Percentiles rank a stretch among this genome's conserved stretches.
These are phyloP conservation scores for Drosophila tropicalis DNA, from an alignment of 1,140 invertebrate genomes.

Conservation along the genomic window DNA sequence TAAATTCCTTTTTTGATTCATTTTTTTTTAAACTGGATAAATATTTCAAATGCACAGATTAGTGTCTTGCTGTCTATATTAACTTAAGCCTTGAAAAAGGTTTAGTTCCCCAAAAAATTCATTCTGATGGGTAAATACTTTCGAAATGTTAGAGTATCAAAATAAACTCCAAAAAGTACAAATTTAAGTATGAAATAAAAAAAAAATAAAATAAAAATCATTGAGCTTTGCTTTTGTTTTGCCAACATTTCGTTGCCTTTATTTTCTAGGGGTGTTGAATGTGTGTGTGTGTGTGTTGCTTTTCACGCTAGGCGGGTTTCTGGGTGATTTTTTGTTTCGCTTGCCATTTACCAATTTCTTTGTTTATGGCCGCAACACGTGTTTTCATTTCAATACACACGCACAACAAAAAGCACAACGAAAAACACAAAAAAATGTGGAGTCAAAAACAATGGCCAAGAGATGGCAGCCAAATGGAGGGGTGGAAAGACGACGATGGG, in stretches of 20 bases:
- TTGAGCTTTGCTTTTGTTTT: conserved; percentile 21
- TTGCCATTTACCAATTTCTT: conserved; percentile 71
- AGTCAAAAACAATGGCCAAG: conserved; percentile 1
- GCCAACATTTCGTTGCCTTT: conserved; percentile 28
- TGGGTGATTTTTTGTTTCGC: conserved; percentile 50
- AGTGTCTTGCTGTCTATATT: no score
- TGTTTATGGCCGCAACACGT: conserved; percentile 77
- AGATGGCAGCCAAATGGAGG: conserved; percentile 1
- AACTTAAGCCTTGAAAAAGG: no score
- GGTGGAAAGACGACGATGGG: neutral
- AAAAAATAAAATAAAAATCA: conserved; percentile 40
- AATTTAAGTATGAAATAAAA: conserved; percentile 32
- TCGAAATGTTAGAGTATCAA: neutral
- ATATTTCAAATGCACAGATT: no score
- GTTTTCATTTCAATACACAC: conserved; percentile 72
- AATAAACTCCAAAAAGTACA: conserved; percentile 5
- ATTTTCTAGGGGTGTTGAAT: conserved; percentile 36
- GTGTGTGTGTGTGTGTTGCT: conserved; percentile 33
- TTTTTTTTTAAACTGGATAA: no score
- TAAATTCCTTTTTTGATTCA: no score
- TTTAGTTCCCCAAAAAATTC: no score
- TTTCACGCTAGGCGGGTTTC: conserved; percentile 64
- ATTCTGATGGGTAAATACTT: neutral
- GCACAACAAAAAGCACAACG: conserved; percentile 8
- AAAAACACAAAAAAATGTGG: neutral